These are phyloP conservation scores for Eira barbara DNA, from an alignment of 2,113 vertebrate species.

Conservation along the genomic window DNA sequence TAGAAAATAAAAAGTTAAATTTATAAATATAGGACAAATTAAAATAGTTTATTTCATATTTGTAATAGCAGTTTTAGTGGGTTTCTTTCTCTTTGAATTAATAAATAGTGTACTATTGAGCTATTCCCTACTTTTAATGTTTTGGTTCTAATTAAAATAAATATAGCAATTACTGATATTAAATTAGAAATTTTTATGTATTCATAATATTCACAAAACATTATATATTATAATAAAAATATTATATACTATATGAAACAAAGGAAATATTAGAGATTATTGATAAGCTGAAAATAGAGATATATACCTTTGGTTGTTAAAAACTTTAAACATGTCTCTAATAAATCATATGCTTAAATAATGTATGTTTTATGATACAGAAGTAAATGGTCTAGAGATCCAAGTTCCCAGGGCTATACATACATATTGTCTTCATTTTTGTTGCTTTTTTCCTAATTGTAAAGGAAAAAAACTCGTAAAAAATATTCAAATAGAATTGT, in stretches of 20 bases:
- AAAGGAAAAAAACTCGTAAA: slow-evolving; percentile 24
- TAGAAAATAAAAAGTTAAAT: slow-evolving; percentile 23
- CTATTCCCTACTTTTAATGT: not conserved
- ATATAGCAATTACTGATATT: not conserved
- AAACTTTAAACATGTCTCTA: not conserved
- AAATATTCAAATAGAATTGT: not conserved
- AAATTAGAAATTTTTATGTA: not conserved
- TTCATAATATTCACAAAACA: slow-evolving; percentile 36
- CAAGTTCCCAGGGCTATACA: not conserved
- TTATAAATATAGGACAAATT: not conserved
- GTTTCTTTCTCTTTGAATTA: not conserved
- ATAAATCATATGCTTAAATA: slow-evolving; percentile 1
- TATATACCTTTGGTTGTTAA: slow-evolving; percentile 28
- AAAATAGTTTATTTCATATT: not conserved
- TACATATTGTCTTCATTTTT: not conserved
- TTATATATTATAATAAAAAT: no score
- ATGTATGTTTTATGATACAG: not conserved
- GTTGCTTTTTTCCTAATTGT: not conserved
- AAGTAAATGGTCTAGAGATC: not conserved
- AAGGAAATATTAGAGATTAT: slow-evolving; percentile 18
- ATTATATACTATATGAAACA: not conserved
- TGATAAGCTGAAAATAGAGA: slow-evolving; percentile 12
- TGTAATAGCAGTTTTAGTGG: not conserved
- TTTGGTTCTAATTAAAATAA: not conserved
- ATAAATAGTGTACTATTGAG: not conserved